Evolutionary conservation across 1,140 invertebrate species (phyloP).

Genomic region (Protaetia brevitarsis): DNA sequence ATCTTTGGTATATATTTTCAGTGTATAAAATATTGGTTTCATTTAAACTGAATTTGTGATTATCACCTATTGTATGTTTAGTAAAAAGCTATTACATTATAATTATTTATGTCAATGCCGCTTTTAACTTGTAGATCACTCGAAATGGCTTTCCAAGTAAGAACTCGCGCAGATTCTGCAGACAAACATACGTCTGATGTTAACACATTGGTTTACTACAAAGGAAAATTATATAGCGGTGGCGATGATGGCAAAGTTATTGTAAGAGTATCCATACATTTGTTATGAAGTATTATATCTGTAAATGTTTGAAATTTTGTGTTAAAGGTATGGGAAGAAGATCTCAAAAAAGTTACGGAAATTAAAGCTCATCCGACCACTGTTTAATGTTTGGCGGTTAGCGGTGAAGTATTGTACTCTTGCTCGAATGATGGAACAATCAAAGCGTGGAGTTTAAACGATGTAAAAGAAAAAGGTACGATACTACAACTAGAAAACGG

Average conservation of each 20-base stretch:
- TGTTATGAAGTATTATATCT: not conserved
- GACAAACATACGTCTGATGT: conserved; percentile 51
- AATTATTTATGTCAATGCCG: too few relatives aligned
- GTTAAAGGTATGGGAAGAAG: conserved; percentile 47
- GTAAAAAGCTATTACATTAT: too few relatives aligned
- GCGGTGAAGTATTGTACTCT: conserved; percentile 48
- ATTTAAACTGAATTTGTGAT: too few relatives aligned
- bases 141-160: conserved; percentile 42
- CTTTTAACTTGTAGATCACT: too few relatives aligned
- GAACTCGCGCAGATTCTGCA: conserved; percentile 39
- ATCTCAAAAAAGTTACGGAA: conserved; percentile 48
- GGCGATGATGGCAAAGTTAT: conserved; percentile 53
- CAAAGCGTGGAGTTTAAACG: conserved; percentile 48
- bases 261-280: conserved; percentile 36
- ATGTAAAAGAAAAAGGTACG: conserved; percentile 39
- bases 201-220: conserved; percentile 44
- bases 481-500: conserved; percentile 33
- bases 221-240: conserved; percentile 49
- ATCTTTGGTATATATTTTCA: too few relatives aligned
- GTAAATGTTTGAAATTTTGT: not conserved
- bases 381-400: conserved; percentile 46
- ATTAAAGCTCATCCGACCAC: conserved; percentile 49
- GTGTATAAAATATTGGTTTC: too few relatives aligned
- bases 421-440: conserved; percentile 53
- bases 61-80: too few relatives aligned